Evolutionary conservation across 2,797 vertebrate genomes (phyloP).

Genomic region (Lophotriccus pileatus): DNA sequence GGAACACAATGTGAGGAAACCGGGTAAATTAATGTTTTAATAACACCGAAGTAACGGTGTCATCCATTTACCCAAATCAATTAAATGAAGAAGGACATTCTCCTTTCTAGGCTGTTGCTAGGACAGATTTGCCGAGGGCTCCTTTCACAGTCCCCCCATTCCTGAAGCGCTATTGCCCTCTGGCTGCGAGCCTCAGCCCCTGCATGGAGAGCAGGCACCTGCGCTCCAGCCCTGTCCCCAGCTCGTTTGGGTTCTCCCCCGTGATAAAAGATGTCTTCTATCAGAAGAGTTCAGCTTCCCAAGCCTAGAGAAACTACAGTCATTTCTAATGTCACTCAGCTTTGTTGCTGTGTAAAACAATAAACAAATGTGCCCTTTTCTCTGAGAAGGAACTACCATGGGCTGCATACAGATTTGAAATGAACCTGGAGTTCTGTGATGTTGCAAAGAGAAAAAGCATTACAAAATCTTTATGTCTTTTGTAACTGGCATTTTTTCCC

Average conservation of each 20-base stretch:
- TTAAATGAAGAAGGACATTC: slow-evolving; percentile 30
- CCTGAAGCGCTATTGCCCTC: slow-evolving; percentile 60
- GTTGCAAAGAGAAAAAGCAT: background rate
- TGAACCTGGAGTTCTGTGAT: background rate
- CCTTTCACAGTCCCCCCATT: background rate
- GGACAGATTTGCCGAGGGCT: background rate
- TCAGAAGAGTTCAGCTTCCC: background rate
- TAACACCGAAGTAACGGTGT: slow-evolving; percentile 39
- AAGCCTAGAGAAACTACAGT: background rate
- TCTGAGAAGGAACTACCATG: background rate
- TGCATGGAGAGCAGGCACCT: background rate
- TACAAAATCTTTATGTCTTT: background rate
- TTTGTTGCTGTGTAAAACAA: background rate
- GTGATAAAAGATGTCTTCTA: background rate
- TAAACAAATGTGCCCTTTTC: background rate
- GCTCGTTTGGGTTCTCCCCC: background rate
- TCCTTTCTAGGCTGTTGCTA: slow-evolving; percentile 49
- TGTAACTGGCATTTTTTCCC: background rate
- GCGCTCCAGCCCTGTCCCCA: background rate
- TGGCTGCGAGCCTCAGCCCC: slow-evolving; percentile 25
- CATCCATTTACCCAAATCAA: slow-evolving; percentile 62
- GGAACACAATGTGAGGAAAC: background rate
- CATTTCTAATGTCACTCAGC: background rate
- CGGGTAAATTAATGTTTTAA: slow-evolving; percentile 61
- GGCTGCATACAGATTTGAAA: background rate